phyloP scores from a whole-genome alignment of 2,888 invertebrate genomes.

The Drosophila melanosoma region DNA sequence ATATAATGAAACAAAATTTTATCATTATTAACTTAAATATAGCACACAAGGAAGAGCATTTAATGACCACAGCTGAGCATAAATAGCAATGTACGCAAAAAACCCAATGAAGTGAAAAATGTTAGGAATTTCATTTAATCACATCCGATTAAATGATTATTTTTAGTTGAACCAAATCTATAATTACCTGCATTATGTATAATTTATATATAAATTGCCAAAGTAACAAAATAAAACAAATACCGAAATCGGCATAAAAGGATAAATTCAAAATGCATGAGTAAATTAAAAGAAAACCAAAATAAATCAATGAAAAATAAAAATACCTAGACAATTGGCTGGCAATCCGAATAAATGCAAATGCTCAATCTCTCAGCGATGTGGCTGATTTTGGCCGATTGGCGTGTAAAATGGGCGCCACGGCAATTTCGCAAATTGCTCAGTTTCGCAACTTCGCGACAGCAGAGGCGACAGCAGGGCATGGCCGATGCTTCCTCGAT shows the following conservation, averaged over 20 bases:
- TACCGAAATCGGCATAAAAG: conserved; percentile 67
- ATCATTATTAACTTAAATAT: not conserved
- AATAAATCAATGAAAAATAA: conserved; percentile 24
- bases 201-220: conserved; percentile 40
- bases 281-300: conserved; percentile 21
- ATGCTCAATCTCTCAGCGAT: conserved; percentile 31
- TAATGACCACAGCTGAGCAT: conserved; percentile 1
- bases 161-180: conserved; percentile 42
- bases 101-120: conserved; percentile 28
- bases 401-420: conserved; percentile 60
- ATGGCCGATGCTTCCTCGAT: conserved; percentile 65
- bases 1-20: not conserved
- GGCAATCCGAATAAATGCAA: conserved; percentile 3
- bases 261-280: conserved; percentile 62
- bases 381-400: conserved; percentile 52
- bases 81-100: conserved; percentile 2
- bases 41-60: conserved; percentile 18
- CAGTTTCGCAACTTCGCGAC: conserved; percentile 66
- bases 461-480: conserved; percentile 20
- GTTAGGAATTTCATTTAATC: conserved; percentile 52
- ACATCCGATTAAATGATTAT: conserved; percentile 71
- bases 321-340: conserved; percentile 33
- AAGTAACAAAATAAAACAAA: conserved; percentile 31
- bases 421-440: conserved; percentile 34
- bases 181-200: conserved; percentile 20